Evolutionary conservation across 2,888 invertebrate genomes (phyloP).

Genomic region (Imbricaverruca yamaguchii): DNA sequence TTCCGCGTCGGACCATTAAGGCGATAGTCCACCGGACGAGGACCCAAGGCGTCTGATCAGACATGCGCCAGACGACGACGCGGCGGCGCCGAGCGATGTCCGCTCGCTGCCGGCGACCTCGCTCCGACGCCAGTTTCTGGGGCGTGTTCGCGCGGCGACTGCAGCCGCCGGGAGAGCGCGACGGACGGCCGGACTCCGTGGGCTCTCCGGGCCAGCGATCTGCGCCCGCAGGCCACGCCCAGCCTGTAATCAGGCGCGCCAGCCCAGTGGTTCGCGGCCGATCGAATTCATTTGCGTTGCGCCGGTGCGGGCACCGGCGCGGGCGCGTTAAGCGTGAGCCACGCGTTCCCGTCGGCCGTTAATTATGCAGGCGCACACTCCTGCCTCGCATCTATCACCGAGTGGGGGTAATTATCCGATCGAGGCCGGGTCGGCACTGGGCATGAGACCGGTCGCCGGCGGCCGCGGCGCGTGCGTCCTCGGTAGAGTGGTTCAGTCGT

Average conservation of each 20-base stretch:
- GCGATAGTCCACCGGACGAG: no score
- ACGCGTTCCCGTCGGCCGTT: neutral
- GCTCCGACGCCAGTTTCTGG: neutral
- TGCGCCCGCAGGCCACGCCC: neutral
- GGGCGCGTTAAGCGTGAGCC: neutral
- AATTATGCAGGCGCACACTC: slow-evolving; percentile 3
- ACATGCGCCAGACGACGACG: neutral
- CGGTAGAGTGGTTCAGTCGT: neutral
- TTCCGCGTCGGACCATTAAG: no score
- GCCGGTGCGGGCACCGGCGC: neutral
- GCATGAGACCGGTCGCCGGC: neutral
- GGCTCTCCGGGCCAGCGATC: neutral
- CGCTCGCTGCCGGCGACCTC: neutral
- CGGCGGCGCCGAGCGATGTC: neutral
- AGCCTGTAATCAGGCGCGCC: neutral
- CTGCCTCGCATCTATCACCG: neutral
- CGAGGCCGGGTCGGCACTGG: no score
- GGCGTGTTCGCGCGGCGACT: no score
- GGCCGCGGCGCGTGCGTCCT: neutral
- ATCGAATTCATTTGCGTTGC: slow-evolving; percentile 6
- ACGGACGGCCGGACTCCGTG: neutral
- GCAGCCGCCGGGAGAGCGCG: neutral
- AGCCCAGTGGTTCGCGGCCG: neutral
- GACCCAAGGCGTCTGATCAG: no score
- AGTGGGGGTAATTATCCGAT: neutral